Percentiles rank a stretch among this genome's conserved stretches.
Conservation (phyloP, 2,888 invertebrate species). For the Heteromyza rotundicornis region DNA sequence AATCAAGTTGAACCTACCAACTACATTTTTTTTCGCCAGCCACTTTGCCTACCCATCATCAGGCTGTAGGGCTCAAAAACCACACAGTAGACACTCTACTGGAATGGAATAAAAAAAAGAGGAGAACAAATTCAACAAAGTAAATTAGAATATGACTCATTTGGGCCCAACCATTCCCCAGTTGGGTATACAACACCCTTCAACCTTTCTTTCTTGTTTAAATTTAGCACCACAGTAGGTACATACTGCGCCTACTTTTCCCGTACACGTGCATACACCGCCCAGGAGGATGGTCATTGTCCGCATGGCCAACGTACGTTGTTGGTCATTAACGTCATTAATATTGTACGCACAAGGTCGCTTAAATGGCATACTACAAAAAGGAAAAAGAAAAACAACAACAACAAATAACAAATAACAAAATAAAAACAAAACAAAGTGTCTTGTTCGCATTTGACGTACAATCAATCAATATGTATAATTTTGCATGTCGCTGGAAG, state of each 20-base stretch:
- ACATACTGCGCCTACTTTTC: no score
- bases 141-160: neutral
- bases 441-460: neutral
- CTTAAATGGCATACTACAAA: neutral
- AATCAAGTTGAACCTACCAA: neutral
- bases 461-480: constrained; percentile 4
- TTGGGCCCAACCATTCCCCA: neutral
- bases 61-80: no score
- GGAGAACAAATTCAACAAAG: neutral
- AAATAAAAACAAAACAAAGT: no score
- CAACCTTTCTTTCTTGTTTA: no score
- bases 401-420: no score
- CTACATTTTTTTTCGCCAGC: no score
- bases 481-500: neutral
- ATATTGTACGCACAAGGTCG: constrained; percentile 2
- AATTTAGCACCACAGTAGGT: no score
- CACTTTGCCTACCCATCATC: no score
- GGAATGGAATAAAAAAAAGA: neutral
- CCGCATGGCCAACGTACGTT: neutral
- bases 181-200: neutral
- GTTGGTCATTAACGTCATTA: constrained; percentile 7
- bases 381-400: no score
- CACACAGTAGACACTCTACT: no score
- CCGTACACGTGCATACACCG: no score
- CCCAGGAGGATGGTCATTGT: no score